phyloP scores from a whole-genome alignment of 2,113 vertebrate genomes.

The Lophochroa leadbeateri region DNA sequence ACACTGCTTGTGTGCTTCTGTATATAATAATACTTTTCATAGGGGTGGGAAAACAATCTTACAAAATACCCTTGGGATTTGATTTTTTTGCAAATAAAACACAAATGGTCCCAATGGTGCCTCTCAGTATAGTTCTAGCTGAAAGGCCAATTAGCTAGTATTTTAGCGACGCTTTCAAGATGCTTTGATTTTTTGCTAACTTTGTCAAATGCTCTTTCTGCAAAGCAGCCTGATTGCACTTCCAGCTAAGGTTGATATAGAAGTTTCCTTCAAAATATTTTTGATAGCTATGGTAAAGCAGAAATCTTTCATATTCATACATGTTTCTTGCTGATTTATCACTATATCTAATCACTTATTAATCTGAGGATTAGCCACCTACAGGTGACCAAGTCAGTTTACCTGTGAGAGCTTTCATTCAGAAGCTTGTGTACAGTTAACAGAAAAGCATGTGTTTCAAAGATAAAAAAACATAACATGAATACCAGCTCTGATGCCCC shows the following conservation, averaged over 20 bases:
- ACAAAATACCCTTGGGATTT: background rate
- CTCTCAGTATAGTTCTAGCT: background rate
- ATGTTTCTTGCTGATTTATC: background rate
- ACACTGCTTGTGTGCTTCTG: background rate
- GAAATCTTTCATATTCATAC: background rate
- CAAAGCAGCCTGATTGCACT: background rate
- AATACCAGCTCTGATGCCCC: background rate
- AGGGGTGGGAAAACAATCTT: background rate
- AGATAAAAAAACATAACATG: background rate
- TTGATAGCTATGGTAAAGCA: background rate
- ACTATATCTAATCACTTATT: background rate
- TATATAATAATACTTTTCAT: background rate
- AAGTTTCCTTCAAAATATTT: background rate
- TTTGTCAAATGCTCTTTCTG: background rate
- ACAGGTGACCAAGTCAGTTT: background rate
- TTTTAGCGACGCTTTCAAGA: background rate
- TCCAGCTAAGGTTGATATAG: background rate
- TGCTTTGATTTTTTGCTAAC: constrained; percentile 5
- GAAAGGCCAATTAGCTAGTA: background rate
- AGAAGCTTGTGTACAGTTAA: background rate
- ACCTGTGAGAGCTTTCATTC: background rate
- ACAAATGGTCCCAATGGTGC: background rate
- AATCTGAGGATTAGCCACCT: background rate
- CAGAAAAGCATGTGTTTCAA: background rate
- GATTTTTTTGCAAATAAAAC: background rate